Percentiles rank a stretch among this genome's conserved stretches.
Conservation (phyloP, 2,113 vertebrate species). For the Coreoperca whiteheadi region DNA sequence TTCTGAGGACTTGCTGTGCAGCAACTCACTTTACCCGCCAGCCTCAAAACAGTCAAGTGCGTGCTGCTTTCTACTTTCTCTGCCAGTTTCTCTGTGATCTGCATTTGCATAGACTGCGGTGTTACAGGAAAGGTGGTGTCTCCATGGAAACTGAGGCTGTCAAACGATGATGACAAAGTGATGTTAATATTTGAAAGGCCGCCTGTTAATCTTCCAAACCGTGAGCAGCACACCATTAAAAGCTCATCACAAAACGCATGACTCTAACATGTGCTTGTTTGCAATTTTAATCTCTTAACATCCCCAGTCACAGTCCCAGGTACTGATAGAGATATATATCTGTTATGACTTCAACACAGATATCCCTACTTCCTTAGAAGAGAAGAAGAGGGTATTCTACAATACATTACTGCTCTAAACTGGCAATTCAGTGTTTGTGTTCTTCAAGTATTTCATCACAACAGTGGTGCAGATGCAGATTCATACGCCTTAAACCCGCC, state of each 20-base stretch:
- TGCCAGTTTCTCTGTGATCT: slow-evolving; percentile 37
- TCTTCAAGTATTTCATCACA: background rate
- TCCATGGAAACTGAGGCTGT: slow-evolving; percentile 77
- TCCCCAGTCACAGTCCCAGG: background rate
- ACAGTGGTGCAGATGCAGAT: background rate
- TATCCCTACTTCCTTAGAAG: background rate
- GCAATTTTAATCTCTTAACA: slow-evolving; percentile 1
- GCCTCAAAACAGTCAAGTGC: background rate
- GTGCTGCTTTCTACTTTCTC: slow-evolving; percentile 32
- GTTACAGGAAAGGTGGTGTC: slow-evolving; percentile 56
- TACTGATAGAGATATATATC: background rate
- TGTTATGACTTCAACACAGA: background rate
- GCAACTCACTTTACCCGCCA: slow-evolving; percentile 1
- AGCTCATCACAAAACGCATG: slow-evolving; percentile 20
- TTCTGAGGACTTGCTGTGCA: background rate
- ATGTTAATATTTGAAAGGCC: slow-evolving; percentile 43
- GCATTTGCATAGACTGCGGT: slow-evolving; percentile 35
- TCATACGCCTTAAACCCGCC: background rate
- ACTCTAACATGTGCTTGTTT: background rate
- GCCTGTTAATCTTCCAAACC: slow-evolving; percentile 38
- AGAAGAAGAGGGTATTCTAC: background rate
- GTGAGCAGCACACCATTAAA: slow-evolving; percentile 19
- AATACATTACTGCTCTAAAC: background rate
- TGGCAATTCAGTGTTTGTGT: background rate
- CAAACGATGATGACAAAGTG: slow-evolving; percentile 56